phyloP scores from a whole-genome alignment of 2,888 invertebrate species.

The Teleogryllus oceanicus region DNA sequence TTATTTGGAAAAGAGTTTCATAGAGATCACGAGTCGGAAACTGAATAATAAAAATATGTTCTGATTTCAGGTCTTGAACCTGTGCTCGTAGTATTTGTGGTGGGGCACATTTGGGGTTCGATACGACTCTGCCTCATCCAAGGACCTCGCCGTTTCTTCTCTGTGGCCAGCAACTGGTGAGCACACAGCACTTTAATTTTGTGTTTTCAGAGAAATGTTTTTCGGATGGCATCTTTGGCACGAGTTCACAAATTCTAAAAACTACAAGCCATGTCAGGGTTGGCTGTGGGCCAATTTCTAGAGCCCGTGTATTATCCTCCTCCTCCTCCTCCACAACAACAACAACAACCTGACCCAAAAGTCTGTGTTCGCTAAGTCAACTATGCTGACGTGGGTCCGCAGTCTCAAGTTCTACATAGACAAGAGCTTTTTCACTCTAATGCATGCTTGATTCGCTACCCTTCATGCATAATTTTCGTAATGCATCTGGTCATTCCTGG shows the following conservation, averaged over 20 bases:
- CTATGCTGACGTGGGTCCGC: no score
- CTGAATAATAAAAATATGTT: constrained; percentile 39
- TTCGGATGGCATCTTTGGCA: not conserved
- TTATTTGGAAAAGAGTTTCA: no score
- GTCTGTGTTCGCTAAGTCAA: no score
- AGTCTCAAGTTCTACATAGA: no score
- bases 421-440: no score
- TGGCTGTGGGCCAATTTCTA: no score
- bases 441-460: no score
- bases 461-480: no score
- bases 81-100: constrained; percentile 52
- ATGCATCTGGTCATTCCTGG: no score
- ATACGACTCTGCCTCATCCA: constrained; percentile 55
- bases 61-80: constrained; percentile 42
- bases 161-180: constrained; percentile 58
- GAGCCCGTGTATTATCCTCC: no score
- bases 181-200: not conserved
- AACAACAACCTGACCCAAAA: no score
- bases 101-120: constrained; percentile 55
- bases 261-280: not conserved
- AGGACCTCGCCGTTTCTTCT: constrained; percentile 57
- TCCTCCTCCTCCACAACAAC: no score
- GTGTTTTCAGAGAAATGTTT: not conserved
- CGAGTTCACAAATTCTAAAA: not conserved
- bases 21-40: not conserved